Conservation (phyloP, 2,797 vertebrate genomes). For the Caiman crocodilus region DNA sequence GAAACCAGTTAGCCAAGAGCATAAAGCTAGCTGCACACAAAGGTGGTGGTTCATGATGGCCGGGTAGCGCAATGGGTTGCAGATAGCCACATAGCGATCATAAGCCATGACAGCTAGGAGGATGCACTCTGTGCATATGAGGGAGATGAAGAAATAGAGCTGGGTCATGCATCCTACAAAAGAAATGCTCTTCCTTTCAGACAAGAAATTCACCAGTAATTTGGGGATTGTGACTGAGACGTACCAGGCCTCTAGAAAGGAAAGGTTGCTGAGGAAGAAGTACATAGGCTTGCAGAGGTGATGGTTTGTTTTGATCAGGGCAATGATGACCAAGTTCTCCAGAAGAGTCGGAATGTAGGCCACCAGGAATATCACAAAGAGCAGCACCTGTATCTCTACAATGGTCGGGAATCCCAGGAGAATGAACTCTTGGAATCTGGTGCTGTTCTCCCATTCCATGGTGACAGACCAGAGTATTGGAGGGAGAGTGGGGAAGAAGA, state of each 20-base stretch:
- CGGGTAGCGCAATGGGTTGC: slow-evolving; percentile 52
- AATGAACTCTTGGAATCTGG: slow-evolving; percentile 50
- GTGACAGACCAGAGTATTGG: not conserved
- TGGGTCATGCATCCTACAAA: slow-evolving; percentile 67
- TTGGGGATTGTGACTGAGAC: slow-evolving; percentile 67
- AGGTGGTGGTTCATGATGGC: slow-evolving; percentile 33
- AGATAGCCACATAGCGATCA: slow-evolving; percentile 67
- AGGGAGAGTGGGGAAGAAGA: not conserved
- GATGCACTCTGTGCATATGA: slow-evolving; percentile 62
- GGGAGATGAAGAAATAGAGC: slow-evolving; percentile 67
- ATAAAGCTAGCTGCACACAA: slow-evolving; percentile 43
- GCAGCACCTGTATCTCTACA: slow-evolving; percentile 29
- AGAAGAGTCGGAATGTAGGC: slow-evolving; percentile 47
- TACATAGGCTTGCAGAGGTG: slow-evolving; percentile 69
- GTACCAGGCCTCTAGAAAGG: slow-evolving; percentile 70
- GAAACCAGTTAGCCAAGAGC: slow-evolving; percentile 67
- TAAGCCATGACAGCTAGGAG: slow-evolving; percentile 72
- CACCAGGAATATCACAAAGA: slow-evolving; percentile 51
- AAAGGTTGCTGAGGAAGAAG: slow-evolving; percentile 69
- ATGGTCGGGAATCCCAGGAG: slow-evolving; percentile 59
- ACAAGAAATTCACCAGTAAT: slow-evolving; percentile 20
- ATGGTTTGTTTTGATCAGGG: slow-evolving; percentile 21
- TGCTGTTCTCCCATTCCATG: slow-evolving; percentile 28
- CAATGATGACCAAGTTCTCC: slow-evolving; percentile 49
- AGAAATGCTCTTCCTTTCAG: slow-evolving; percentile 35